phyloP scores from a whole-genome alignment of 2,797 vertebrate genomes.

The Corythornis leucogaster region DNA sequence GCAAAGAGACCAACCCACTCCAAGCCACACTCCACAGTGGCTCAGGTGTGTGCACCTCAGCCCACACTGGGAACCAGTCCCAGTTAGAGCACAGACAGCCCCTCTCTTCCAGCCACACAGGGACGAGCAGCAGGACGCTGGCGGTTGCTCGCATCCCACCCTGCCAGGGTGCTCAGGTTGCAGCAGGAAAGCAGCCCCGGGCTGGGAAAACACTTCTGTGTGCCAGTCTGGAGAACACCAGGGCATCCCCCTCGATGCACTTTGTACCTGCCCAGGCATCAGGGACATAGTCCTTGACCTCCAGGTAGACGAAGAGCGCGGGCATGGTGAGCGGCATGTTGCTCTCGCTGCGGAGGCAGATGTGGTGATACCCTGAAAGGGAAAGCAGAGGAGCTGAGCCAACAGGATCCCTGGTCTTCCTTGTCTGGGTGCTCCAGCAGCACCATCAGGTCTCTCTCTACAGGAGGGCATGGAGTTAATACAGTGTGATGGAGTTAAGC shows the following conservation, averaged over 20 bases:
- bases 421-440: background rate
- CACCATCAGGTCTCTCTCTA: background rate
- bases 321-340: conserved; percentile 94
- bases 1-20: background rate
- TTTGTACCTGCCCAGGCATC: conserved; percentile 91
- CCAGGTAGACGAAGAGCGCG: conserved; percentile 92
- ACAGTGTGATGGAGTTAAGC: background rate
- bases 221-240: background rate
- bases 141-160: rapidly evolving
- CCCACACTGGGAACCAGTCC: background rate
- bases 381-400: background rate
- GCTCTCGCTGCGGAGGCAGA: conserved; percentile 92
- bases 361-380: conserved; percentile 92
- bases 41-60: rapidly evolving
- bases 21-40: background rate
- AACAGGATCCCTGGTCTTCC: background rate
- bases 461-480: background rate
- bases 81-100: background rate
- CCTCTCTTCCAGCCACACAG: background rate
- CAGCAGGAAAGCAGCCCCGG: background rate
- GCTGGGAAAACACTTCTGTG: background rate
- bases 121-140: background rate
- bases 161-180: background rate
- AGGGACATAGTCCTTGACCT: conserved; percentile 96
- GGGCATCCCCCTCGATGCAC: background rate